phyloP scores from a whole-genome alignment of 2,888 invertebrate species.

The Trachelus troglodyta region DNA sequence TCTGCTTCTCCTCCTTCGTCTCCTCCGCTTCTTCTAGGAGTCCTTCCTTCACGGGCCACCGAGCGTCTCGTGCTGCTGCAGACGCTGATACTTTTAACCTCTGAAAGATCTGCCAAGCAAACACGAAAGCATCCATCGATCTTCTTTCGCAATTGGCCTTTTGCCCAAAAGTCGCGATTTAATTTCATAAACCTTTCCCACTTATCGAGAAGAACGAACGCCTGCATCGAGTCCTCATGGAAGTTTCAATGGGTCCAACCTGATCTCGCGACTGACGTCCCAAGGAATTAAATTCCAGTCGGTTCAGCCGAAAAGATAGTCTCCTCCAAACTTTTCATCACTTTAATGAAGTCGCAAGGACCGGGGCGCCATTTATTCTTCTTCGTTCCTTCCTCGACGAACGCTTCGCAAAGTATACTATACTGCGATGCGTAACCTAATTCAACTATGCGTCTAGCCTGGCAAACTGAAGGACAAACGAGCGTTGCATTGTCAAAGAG shows the following conservation, averaged over 20 bases:
- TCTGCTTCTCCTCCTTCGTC: too few relatives aligned
- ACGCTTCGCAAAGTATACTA: neutral
- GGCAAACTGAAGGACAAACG: neutral
- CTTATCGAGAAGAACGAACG: neutral
- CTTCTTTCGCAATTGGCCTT: neutral
- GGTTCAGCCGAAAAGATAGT: neutral
- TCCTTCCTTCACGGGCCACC: neutral
- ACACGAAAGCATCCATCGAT: conserved; percentile 9
- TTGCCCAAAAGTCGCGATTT: neutral
- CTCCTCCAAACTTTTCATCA: neutral
- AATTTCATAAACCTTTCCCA: neutral
- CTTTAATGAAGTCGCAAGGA: neutral
- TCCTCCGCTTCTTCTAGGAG: neutral
- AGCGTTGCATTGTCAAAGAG: neutral
- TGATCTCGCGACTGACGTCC: neutral
- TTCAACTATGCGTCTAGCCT: neutral
- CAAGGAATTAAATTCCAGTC: neutral
- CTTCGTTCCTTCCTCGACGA: neutral
- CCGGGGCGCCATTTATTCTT: neutral
- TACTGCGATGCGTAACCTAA: neutral
- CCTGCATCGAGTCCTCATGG: neutral
- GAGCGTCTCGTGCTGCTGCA: neutral
- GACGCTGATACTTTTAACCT: too few relatives aligned
- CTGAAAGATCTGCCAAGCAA: neutral
- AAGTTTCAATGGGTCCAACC: neutral